Evolutionary conservation across 2,113 vertebrate species (phyloP).

Genomic region (Embiotoca jacksoni): DNA sequence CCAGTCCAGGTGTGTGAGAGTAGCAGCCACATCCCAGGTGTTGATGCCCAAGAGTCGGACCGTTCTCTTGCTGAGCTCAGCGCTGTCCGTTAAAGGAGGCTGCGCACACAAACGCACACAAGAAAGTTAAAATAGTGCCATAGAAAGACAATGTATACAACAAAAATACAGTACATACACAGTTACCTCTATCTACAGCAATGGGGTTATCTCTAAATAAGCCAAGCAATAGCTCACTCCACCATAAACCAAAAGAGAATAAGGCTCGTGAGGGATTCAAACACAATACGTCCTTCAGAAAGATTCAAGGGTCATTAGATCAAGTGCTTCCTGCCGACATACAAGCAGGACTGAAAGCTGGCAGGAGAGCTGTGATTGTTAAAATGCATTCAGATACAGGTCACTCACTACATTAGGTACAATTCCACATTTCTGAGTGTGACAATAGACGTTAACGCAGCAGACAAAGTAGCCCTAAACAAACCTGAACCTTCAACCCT

Average conservation of each 20-base stretch:
- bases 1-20: conserved; percentile 97
- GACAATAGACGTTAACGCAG: no score
- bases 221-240: background rate
- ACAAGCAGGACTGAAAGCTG: background rate
- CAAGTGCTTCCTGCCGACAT: background rate
- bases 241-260: conserved; percentile 13
- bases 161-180: background rate
- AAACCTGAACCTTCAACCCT: no score
- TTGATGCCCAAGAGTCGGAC: conserved; percentile 95
- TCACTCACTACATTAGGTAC: background rate
- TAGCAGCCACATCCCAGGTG: conserved; percentile 96
- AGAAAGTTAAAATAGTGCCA: background rate
- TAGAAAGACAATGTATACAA: background rate
- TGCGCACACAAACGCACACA: conserved; percentile 63
- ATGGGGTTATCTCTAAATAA: no score
- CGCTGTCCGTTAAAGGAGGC: conserved; percentile 93
- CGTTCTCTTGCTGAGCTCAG: conserved; percentile 90
- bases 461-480: no score
- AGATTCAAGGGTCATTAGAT: conserved; percentile 10
- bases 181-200: background rate
- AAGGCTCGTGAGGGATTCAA: background rate
- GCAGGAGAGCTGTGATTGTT: no score
- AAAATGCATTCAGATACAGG: background rate
- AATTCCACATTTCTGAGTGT: no score
- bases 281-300: background rate